Evolutionary conservation across 1,140 invertebrate genomes (phyloP).

Genomic region (Procambarus clarkii): DNA sequence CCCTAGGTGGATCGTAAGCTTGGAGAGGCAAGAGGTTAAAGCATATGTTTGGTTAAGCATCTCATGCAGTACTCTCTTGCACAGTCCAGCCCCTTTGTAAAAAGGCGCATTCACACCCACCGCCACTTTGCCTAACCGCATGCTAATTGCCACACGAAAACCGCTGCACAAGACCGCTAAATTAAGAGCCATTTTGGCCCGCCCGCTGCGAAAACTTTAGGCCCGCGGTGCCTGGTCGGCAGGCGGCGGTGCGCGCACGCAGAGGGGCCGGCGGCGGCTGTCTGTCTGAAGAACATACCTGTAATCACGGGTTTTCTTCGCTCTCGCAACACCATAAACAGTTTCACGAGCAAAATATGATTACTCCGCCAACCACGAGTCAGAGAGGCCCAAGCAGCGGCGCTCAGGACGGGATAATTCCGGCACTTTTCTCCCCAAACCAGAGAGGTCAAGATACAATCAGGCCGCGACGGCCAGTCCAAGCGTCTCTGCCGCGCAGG

Average conservation of each 20-base stretch:
- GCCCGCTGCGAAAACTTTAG: conserved; percentile 34
- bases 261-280: conserved; percentile 68
- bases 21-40: conserved; percentile 55
- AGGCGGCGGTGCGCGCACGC: conserved; percentile 65
- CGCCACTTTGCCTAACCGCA: conserved; percentile 39
- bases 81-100: conserved; percentile 48
- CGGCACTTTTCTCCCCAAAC: conserved; percentile 48
- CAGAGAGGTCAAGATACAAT: conserved; percentile 58
- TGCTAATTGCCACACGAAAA: conserved; percentile 28
- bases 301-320: conserved; percentile 71
- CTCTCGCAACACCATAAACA: conserved; percentile 72
- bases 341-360: conserved; percentile 72
- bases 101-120: conserved; percentile 62
- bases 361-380: conserved; percentile 54
- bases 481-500: conserved; percentile 55
- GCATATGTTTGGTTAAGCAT: conserved; percentile 66
- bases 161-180: conserved; percentile 37
- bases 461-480: conserved; percentile 1
- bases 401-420: conserved; percentile 22
- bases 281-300: conserved; percentile 66
- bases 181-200: conserved; percentile 54
- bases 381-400: conserved; percentile 57
- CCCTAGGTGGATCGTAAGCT: conserved; percentile 51
- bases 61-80: conserved; percentile 68
- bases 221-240: conserved; percentile 45